Evolutionary conservation across 2,888 invertebrate genomes (phyloP).

Genomic region (Digitonthophagus gazella): DNA sequence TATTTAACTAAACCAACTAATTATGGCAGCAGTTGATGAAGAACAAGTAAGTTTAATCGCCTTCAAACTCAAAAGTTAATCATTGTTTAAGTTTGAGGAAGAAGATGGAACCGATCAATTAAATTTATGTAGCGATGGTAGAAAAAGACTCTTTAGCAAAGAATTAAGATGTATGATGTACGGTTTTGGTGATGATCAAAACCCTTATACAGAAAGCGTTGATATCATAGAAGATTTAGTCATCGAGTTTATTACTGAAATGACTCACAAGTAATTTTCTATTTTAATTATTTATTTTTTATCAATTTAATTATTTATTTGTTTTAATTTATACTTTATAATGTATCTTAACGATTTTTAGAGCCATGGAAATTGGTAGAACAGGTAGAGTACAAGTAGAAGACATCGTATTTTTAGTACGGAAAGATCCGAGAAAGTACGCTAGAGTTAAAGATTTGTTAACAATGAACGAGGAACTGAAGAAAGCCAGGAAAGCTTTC

Average conservation of each 20-base stretch:
- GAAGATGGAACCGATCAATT: slow-evolving; percentile 69
- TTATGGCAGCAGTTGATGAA: slow-evolving; percentile 25
- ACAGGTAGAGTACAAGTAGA: slow-evolving; percentile 97
- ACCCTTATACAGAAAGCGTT: slow-evolving; percentile 98
- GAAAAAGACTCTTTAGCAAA: slow-evolving; percentile 86
- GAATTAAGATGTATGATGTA: slow-evolving; percentile 98
- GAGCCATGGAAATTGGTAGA: slow-evolving; percentile 95
- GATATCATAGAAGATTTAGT: slow-evolving; percentile 96
- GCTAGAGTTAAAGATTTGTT: slow-evolving; percentile 95
- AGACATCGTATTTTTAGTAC: slow-evolving; percentile 93
- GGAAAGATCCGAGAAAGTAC: slow-evolving; percentile 95
- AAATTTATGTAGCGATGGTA: slow-evolving; percentile 59
- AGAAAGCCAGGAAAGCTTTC: slow-evolving; percentile 98
- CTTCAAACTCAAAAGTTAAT: slow-evolving; percentile 30
- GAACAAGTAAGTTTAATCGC: slow-evolving; percentile 21
- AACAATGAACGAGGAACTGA: slow-evolving; percentile 98
- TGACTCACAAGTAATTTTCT: slow-evolving; percentile 68
- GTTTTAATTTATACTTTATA: neutral
- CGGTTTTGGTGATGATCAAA: slow-evolving; percentile 99
- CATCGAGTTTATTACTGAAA: slow-evolving; percentile 96
- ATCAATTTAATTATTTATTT: neutral
- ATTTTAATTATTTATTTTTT: slow-evolving; percentile 2
- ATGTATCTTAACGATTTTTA: slow-evolving; percentile 45
- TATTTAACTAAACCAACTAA: no score
- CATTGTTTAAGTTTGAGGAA: slow-evolving; percentile 59